Evolutionary conservation across 2,888 invertebrate genomes (phyloP).

Genomic region (Euspilapteryx auroguttella): DNA sequence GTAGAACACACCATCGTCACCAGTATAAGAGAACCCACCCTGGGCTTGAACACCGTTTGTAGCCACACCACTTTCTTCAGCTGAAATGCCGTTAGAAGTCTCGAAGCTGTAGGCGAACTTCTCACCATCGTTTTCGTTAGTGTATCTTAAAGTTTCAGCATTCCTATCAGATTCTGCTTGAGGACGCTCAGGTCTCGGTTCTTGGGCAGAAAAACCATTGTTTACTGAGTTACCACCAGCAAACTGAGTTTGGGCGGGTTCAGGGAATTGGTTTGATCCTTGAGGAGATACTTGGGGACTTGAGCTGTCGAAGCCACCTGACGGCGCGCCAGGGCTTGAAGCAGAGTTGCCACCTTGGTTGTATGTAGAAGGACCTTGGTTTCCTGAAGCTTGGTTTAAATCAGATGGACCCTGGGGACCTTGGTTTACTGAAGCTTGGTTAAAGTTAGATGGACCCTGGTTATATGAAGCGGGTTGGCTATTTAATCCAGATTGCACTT

Average conservation of each 20-base stretch:
- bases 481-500: too few relatives aligned
- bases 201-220: not conserved
- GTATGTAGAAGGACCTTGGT: not conserved
- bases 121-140: conserved; percentile 41
- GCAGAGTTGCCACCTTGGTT: too few relatives aligned
- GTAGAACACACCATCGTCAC: conserved; percentile 42
- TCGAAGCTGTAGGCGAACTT: conserved; percentile 40
- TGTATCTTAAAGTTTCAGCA: conserved; percentile 36
- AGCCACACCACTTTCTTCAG: conserved; percentile 44
- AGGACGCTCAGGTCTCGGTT: conserved; percentile 31
- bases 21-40: conserved; percentile 40
- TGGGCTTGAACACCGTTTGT: conserved; percentile 45
- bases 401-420: not conserved
- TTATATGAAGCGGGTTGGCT: too few relatives aligned
- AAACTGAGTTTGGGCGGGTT: conserved; percentile 8
- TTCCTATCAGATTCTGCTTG: conserved; percentile 33
- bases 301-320: conserved; percentile 8
- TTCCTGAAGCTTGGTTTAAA: not conserved
- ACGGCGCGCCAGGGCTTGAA: conserved; percentile 8
- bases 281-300: too few relatives aligned
- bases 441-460: not conserved
- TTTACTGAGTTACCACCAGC: not conserved
- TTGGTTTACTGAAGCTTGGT: not conserved
- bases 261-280: conserved; percentile 3
- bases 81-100: conserved; percentile 47